Conservation (phyloP, 1,140 invertebrate species). For the Drosophila nebulosa region DNA sequence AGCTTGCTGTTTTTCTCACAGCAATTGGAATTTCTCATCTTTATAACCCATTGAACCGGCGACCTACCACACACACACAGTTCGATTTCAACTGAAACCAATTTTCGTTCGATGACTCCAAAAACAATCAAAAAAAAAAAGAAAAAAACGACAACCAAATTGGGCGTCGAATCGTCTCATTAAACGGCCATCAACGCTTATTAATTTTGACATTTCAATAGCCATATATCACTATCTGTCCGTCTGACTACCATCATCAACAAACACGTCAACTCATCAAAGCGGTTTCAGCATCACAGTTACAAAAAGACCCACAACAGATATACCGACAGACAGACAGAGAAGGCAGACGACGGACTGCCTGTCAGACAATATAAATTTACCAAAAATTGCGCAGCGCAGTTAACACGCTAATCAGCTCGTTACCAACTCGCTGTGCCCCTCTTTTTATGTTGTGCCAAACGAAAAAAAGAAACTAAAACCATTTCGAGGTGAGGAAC, state of each 20-base stretch:
- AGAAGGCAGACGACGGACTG: neutral
- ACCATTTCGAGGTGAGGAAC: neutral
- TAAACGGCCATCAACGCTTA: slow-evolving; percentile 51
- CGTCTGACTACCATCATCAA: slow-evolving; percentile 27
- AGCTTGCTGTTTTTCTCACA: slow-evolving; percentile 18
- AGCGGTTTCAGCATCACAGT: slow-evolving; percentile 10
- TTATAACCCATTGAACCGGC: neutral
- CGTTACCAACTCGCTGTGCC: slow-evolving; percentile 32
- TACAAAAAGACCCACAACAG: neutral
- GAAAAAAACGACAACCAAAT: neutral
- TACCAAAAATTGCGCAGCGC: slow-evolving; percentile 30
- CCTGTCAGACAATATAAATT: slow-evolving; percentile 21
- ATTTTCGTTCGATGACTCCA: slow-evolving; percentile 37
- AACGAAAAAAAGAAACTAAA: neutral
- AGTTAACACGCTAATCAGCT: slow-evolving; percentile 49
- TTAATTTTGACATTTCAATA: slow-evolving; percentile 69
- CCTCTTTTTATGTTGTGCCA: slow-evolving; percentile 1
- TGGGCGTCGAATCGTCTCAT: slow-evolving; percentile 35
- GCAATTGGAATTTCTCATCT: neutral
- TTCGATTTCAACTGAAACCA: slow-evolving; percentile 14
- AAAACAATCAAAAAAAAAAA: slow-evolving; percentile 15
- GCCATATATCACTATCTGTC: slow-evolving; percentile 58
- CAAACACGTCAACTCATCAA: slow-evolving; percentile 35
- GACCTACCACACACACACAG: neutral
- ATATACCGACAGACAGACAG: neutral